Evolutionary conservation across 2,888 invertebrate genomes (phyloP).

Genomic region (Craniophora ligustri): DNA sequence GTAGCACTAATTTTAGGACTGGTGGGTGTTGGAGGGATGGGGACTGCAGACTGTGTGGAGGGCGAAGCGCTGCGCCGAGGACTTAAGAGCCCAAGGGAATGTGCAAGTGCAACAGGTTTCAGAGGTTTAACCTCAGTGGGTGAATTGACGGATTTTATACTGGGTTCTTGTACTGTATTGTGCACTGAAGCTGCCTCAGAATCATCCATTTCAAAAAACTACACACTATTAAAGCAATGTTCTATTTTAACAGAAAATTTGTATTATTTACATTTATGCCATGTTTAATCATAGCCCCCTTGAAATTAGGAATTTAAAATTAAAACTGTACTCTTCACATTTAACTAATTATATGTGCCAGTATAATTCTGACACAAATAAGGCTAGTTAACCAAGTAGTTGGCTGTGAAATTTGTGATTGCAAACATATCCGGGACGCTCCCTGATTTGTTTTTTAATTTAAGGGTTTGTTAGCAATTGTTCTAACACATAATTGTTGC

Average conservation of each 20-base stretch:
- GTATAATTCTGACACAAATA: not conserved
- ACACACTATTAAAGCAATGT: slow-evolving; percentile 29
- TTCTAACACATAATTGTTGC: too few relatives aligned
- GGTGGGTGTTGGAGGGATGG: not conserved
- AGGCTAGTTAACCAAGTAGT: not conserved
- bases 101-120: not conserved
- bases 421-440: too few relatives aligned
- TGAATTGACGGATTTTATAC: slow-evolving; percentile 25
- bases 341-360: slow-evolving; percentile 3
- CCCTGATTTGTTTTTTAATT: too few relatives aligned
- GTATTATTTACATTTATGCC: slow-evolving; percentile 53
- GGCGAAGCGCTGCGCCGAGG: slow-evolving; percentile 15
- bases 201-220: slow-evolving; percentile 45
- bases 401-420: too few relatives aligned
- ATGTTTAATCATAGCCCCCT: slow-evolving; percentile 65
- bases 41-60: slow-evolving; percentile 4
- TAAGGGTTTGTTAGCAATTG: too few relatives aligned
- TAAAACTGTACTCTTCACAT: not conserved
- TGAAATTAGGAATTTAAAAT: slow-evolving; percentile 60
- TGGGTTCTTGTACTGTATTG: slow-evolving; percentile 33
- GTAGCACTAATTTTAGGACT: not conserved
- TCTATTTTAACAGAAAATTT: slow-evolving; percentile 55
- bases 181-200: slow-evolving; percentile 29
- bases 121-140: slow-evolving; percentile 5
- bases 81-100: not conserved